Percentiles rank a stretch among this genome's conserved stretches.
Evolutionary conservation across 2,113 vertebrate genomes (phyloP).

Genomic region (Baryphthengus martii): DNA sequence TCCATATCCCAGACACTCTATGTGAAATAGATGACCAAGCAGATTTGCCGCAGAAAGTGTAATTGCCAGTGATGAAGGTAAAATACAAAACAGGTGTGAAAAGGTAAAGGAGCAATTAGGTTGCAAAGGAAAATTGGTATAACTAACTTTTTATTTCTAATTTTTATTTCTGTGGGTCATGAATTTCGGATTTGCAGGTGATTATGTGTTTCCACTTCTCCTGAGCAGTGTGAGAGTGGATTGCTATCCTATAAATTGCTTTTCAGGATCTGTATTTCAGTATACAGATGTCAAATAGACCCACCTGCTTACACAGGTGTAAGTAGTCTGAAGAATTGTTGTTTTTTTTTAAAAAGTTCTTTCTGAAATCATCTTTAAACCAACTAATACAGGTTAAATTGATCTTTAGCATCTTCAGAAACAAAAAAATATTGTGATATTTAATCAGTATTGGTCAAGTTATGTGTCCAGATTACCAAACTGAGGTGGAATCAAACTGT

Average conservation of each 20-base stretch:
- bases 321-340: not conserved
- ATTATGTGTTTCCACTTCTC: not conserved
- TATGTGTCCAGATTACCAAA: not conserved
- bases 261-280: not conserved
- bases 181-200: not conserved
- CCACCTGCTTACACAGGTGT: fast-evolving
- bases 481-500: not conserved
- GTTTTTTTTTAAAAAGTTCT: not conserved
- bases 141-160: not conserved
- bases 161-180: not conserved
- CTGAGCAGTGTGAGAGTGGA: not conserved
- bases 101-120: not conserved
- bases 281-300: not conserved
- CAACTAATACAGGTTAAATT: not conserved
- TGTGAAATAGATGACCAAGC: not conserved
- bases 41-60: not conserved
- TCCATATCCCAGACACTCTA: not conserved
- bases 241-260: not conserved
- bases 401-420: not conserved
- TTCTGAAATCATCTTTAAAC: not conserved
- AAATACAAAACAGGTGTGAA: not conserved
- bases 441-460: not conserved
- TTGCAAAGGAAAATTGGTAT: not conserved
- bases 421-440: not conserved
- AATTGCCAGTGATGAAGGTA: not conserved